Percentiles rank a stretch among this genome's conserved stretches.
These are phyloP conservation scores for Miniopterus natalensis DNA, from an alignment of 2,113 vertebrate genomes.

Conservation along the genomic window DNA sequence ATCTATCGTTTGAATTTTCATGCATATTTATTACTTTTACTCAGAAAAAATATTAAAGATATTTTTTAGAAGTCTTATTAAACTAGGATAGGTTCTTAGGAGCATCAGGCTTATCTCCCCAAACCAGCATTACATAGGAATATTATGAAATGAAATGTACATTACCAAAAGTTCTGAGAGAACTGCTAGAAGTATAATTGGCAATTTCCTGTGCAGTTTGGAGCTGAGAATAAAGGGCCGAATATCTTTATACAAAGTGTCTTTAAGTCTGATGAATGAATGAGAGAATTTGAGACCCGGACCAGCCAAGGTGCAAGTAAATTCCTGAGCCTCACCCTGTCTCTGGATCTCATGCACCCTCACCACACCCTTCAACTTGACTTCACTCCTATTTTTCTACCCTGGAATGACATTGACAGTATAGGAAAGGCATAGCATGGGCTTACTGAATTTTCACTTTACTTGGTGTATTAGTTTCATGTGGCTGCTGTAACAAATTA, in stretches of 20 bases:
- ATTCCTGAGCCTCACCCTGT: neutral
- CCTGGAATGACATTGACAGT: neutral
- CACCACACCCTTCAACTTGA: neutral
- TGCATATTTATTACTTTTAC: slow-evolving; percentile 69
- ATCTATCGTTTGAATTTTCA: slow-evolving; percentile 62
- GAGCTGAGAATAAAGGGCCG: slow-evolving; percentile 34
- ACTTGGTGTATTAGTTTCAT: neutral
- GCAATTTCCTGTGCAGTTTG: slow-evolving; percentile 52
- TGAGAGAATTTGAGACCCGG: slow-evolving; percentile 17
- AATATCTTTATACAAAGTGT: neutral
- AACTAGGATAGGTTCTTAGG: slow-evolving; percentile 53
- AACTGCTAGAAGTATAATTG: slow-evolving; percentile 65
- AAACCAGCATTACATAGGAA: slow-evolving; percentile 54
- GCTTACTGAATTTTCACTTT: neutral
- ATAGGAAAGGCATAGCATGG: neutral
- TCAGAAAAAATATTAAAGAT: slow-evolving; percentile 56
- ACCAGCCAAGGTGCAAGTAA: neutral
- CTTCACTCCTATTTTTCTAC: neutral
- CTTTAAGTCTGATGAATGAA: slow-evolving; percentile 29
- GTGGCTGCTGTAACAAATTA: neutral
- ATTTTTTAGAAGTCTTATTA: slow-evolving; percentile 70
- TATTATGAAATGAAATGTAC: slow-evolving; percentile 61
- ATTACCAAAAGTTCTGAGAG: slow-evolving; percentile 52
- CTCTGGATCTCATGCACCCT: neutral
- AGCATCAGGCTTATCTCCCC: slow-evolving; percentile 70